phyloP scores from a whole-genome alignment of 2,797 vertebrate genomes.

The Ctenopoma multispine region DNA sequence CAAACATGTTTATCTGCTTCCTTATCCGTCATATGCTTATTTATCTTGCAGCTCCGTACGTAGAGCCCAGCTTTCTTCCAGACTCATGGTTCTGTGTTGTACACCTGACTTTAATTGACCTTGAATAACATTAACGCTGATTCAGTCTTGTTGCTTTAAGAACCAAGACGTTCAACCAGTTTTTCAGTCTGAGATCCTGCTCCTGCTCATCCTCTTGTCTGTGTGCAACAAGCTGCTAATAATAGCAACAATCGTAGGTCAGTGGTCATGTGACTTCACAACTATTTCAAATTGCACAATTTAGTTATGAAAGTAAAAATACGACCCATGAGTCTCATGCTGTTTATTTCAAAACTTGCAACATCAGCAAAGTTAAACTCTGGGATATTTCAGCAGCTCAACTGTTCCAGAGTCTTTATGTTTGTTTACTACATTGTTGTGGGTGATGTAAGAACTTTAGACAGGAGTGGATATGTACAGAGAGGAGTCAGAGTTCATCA shows the following conservation, averaged over 20 bases:
- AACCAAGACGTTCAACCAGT: neutral
- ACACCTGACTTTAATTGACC: too few species aligned
- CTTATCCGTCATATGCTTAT: too few species aligned
- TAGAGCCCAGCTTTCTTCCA: too few species aligned
- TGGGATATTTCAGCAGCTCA: neutral
- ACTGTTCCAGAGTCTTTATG: neutral
- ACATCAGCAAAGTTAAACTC: neutral
- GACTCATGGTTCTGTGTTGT: too few species aligned
- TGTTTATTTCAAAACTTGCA: neutral
- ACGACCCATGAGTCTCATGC: neutral
- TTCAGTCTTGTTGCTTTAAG: neutral
- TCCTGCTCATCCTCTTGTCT: neutral
- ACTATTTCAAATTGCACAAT: slow-evolving; percentile 10
- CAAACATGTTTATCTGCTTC: too few species aligned
- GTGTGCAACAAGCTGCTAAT: neutral
- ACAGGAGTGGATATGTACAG: neutral
- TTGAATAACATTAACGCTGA: neutral
- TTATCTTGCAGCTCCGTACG: too few species aligned
- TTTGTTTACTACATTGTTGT: neutral
- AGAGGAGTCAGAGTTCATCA: neutral
- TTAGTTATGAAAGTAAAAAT: neutral
- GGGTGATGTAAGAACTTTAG: neutral
- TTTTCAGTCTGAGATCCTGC: slow-evolving; percentile 4
- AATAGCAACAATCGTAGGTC: neutral
- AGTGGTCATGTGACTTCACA: slow-evolving; percentile 12